phyloP scores from a whole-genome alignment of 35 echinoderm and acorn worm species.

The Hemicentrotus pulcherrimus region DNA sequence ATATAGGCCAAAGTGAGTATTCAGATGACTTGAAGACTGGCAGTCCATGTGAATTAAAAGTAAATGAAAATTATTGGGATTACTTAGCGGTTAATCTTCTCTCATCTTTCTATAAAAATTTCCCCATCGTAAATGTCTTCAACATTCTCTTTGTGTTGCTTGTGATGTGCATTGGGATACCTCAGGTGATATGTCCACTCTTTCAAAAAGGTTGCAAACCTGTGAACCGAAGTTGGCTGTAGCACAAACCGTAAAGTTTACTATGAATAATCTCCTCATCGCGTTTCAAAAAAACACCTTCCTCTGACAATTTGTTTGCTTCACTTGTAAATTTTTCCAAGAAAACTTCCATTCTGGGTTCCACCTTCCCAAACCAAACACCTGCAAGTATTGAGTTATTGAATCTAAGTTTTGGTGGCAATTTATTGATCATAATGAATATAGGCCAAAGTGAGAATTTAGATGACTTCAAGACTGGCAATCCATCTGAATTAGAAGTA shows the following conservation, averaged over 20 bases:
- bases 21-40: slow-evolving; percentile 61
- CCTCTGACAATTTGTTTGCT: slow-evolving; percentile 39
- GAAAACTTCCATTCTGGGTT: slow-evolving; percentile 66
- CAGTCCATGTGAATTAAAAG: slow-evolving; percentile 61
- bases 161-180: too few relatives aligned
- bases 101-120: slow-evolving; percentile 46
- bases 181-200: background rate
- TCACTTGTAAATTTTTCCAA: slow-evolving; percentile 53
- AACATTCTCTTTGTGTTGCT: too few relatives aligned
- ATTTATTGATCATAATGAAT: slow-evolving; percentile 65
- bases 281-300: slow-evolving; percentile 64
- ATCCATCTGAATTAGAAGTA: slow-evolving; percentile 61
- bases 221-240: too few relatives aligned
- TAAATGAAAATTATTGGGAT: slow-evolving; percentile 72
- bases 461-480: slow-evolving; percentile 59
- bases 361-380: slow-evolving; percentile 67
- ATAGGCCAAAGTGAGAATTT: slow-evolving; percentile 75
- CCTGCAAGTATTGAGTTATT: slow-evolving; percentile 68
- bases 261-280: slow-evolving; percentile 54
- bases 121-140: slow-evolving; percentile 27
- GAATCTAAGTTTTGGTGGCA: slow-evolving; percentile 55
- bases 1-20: slow-evolving; percentile 74
- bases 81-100: slow-evolving; percentile 23
- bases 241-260: slow-evolving; percentile 60
- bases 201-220: background rate